Conservation (phyloP, 2,797 vertebrate genomes). For the Podarcis lilfordi region DNA sequence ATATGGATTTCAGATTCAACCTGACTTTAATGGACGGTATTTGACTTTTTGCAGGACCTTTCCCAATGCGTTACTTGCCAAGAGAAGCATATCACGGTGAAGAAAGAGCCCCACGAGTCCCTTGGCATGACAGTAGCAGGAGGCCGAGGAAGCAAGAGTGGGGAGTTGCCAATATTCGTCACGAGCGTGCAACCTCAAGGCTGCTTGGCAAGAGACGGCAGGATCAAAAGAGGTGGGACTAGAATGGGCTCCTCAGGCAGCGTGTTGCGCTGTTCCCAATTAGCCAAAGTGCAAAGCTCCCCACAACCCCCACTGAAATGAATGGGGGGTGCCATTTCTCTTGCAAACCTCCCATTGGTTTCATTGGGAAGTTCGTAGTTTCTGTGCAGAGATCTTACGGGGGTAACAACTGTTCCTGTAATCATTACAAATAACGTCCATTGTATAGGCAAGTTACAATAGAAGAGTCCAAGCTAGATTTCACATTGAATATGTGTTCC, state of each 20-base stretch:
- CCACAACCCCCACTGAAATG: not conserved
- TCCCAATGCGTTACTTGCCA: conserved; percentile 95
- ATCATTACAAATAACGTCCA: conserved; percentile 6
- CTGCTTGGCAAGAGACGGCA: conserved; percentile 93
- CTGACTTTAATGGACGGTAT: not conserved
- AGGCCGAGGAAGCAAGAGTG: conserved; percentile 95
- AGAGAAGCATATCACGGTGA: conserved; percentile 96
- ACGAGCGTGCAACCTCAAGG: conserved; percentile 97
- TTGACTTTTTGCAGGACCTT: conserved; percentile 84
- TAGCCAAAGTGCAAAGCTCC: not conserved
- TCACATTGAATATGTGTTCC: no score
- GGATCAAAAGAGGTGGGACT: conserved; percentile 92
- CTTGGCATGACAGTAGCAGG: conserved; percentile 99
- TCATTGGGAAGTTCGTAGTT: not conserved
- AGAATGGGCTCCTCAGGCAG: not conserved
- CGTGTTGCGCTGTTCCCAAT: not conserved
- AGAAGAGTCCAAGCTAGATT: not conserved
- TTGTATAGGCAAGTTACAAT: not conserved
- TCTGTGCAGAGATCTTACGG: not conserved
- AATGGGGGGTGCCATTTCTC: not conserved
- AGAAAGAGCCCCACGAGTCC: conserved; percentile 96
- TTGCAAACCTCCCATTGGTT: not conserved
- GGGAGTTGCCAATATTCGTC: conserved; percentile 97
- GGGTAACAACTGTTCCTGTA: not conserved
- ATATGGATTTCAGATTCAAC: not conserved